Evolutionary conservation across 2,888 invertebrate species (phyloP), one percentile per base, ranked within the genome.

Genomic region (Chymomyza amoena): DNA sequence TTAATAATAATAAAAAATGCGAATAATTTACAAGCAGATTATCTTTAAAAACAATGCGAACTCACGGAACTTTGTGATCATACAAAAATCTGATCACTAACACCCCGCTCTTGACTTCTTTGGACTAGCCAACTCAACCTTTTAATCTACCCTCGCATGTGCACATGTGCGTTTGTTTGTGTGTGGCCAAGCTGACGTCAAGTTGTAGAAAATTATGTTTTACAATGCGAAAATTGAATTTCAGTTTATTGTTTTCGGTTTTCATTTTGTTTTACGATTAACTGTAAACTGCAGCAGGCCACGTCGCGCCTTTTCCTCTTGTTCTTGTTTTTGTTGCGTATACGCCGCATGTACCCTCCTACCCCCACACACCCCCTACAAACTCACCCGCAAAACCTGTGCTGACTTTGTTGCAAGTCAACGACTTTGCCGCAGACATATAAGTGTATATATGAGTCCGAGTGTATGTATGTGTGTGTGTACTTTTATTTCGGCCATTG

Each of bases 191-290:
- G 75, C 77, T 79, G 82, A 84, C 83, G 81, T 75, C 77, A 78
- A 80, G 79, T 84, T 82, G 82, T 79, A 79, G 76, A 80, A 89
- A 89, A 88, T 89, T 89, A 89, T 89, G 81, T 87, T 88, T 89
- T 88, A 79, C 79, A 84, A 81, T 88, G 80, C 75, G 84, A 88
- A 90, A 90, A 90, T 89, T 89, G 87, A 89, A 90, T 89, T 90
- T 75, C 77, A 77, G 78, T 81, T 81, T 81, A 81, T 84, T 84
- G 81, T 81, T 81, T 81, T 81, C 80, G 72, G 68, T 75, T 81
- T 76, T 66, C 73, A 73, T 79, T 81, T 83, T 80, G 69, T 76
- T 81, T 84, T 84, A 82, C 80, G 80, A 84, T 84, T 84, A 84
- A 84, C 84, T 78, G 78, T 84, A 77, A 83, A 83, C 75, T 83